Conservation (phyloP, 2,888 invertebrate species). For the Eupithecia centaureata region DNA sequence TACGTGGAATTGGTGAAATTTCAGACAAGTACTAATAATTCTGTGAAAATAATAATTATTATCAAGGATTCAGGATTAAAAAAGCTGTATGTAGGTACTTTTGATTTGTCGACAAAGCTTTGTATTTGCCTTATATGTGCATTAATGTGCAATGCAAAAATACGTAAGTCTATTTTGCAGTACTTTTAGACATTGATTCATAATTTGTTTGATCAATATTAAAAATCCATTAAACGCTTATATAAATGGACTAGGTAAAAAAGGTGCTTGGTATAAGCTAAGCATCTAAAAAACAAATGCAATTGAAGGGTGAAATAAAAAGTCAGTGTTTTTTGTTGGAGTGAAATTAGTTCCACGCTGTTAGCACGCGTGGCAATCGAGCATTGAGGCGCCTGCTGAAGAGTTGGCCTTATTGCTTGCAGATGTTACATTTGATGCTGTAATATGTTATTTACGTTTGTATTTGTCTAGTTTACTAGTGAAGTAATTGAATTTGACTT, state of each 20-base stretch:
- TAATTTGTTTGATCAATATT: too few relatives aligned
- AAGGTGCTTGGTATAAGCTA: background rate
- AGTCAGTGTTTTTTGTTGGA: slow-evolving; percentile 60
- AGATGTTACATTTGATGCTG: slow-evolving; percentile 14
- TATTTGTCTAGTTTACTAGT: background rate
- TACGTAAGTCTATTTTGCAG: too few relatives aligned
- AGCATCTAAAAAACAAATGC: slow-evolving; percentile 37
- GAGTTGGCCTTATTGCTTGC: slow-evolving; percentile 11
- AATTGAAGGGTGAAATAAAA: slow-evolving; percentile 62
- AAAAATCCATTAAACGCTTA: too few relatives aligned
- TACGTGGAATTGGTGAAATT: slow-evolving; percentile 58
- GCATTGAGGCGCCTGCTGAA: slow-evolving; percentile 62
- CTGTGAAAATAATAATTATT: background rate
- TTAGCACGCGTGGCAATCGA: slow-evolving; percentile 66
- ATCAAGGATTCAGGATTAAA: background rate
- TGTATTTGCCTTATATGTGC: background rate
- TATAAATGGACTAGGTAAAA: background rate
- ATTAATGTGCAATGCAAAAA: too few relatives aligned
- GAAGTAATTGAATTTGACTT: background rate
- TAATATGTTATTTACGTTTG: background rate
- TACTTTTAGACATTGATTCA: too few relatives aligned
- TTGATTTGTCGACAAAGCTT: background rate
- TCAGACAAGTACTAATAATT: background rate
- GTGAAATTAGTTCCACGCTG: slow-evolving; percentile 79
- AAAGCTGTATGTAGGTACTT: background rate